Conservation (phyloP, 1,140 invertebrate genomes). For the Rhopalosiphum maidis region DNA sequence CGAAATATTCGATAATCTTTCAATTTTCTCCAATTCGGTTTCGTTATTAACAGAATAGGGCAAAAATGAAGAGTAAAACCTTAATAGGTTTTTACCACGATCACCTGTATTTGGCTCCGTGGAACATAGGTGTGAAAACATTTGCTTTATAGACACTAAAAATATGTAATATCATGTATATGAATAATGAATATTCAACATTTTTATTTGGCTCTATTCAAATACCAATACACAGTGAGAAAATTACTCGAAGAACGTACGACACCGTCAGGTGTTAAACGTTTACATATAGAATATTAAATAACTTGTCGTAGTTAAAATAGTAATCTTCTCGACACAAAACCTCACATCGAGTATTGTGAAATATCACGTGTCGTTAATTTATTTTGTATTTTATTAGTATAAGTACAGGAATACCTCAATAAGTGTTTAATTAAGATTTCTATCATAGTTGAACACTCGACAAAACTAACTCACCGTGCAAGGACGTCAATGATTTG, state of each 20-base stretch:
- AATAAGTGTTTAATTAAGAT: background rate
- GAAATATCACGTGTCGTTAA: background rate
- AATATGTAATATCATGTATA: constrained; percentile 8
- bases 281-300: constrained; percentile 27
- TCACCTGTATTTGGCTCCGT: background rate
- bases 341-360: background rate
- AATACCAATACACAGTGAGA: background rate
- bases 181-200: constrained; percentile 17
- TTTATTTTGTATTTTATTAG: background rate
- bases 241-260: background rate
- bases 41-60: background rate
- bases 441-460: background rate
- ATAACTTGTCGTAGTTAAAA: background rate
- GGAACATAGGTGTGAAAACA: background rate
- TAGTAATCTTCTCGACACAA: background rate
- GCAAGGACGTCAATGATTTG: background rate
- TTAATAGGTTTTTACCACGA: background rate
- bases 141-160: background rate
- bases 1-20: background rate
- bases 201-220: background rate
- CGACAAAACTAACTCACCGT: background rate
- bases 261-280: background rate
- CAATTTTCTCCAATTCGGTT: background rate
- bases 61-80: constrained; percentile 31
- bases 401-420: background rate